Evolutionary conservation across 2,888 invertebrate genomes (phyloP), one percentile per base, ranked within the genome.

Genomic region (Acleris laterana): DNA sequence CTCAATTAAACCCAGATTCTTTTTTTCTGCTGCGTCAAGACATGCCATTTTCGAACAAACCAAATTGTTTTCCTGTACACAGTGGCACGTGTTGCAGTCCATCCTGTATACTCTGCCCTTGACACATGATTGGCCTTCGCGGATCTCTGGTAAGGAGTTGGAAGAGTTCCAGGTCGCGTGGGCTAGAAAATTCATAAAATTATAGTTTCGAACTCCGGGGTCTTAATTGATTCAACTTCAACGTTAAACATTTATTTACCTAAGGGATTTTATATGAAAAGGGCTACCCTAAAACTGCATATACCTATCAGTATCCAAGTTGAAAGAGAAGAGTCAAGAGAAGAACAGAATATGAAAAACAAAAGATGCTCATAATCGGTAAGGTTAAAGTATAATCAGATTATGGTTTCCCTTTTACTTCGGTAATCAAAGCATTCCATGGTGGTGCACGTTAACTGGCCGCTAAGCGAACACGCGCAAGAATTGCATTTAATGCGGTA

Each of bases 11-110:
- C 42, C 22, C 42, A 38, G 57, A 51, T 56, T 61, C 5, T 42
- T n/a, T 9, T 51, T 38, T 44, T 53, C 42, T 55, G 62, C n/a
- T 11, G 55, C 16, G 48, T 53, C 4, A 5, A 81, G 20, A 49
- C 94, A 94, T 0, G 78, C 81, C 72, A 83, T 84, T 70, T 88
- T 85, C 0, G 90, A 88, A 72, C 94, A 94, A 11, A 87, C 32
- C 0, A 90, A 71, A 0, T 68, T 55, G 3, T 79, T 75, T 1
- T 76, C 64, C 0, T 55, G 46, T 0, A 74, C 78, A 57, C 92
- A 93, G 1, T 74, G 73, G 25, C 92, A 93, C 0, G 78, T 82
- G 57, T 93, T 92, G 69, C 92, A 93, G 0, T 79, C 80, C 69
- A 82, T 73, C 63, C 70, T 80, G 68, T 92, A 92, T 3, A 70